phyloP scores from a whole-genome alignment of 1,140 invertebrate genomes.

The Drosophila elegans region DNA sequence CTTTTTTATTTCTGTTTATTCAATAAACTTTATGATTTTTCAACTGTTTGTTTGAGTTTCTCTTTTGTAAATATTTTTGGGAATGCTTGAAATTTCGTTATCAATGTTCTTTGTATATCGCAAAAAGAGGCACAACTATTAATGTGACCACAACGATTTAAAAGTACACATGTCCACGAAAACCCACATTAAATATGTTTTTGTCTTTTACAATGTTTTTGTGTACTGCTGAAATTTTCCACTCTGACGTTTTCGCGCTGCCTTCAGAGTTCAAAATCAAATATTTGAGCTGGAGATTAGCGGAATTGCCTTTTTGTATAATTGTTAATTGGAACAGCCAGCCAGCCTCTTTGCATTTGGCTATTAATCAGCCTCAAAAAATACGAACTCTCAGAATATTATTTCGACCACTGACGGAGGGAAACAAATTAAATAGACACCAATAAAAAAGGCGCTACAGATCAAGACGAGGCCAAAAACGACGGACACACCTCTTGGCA shows the following conservation, averaged over 20 bases:
- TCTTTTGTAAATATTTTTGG: constrained; percentile 1
- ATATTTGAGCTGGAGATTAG: constrained; percentile 52
- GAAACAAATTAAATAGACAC: constrained; percentile 16
- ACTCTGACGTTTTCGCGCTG: constrained; percentile 34
- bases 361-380: background rate
- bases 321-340: constrained; percentile 60
- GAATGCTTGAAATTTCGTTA: background rate
- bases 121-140: constrained; percentile 4
- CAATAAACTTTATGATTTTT: background rate
- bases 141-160: constrained; percentile 13
- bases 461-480: constrained; percentile 17
- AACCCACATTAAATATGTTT: constrained; percentile 26
- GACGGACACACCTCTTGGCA: constrained; percentile 51
- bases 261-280: constrained; percentile 24
- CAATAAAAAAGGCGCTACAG: constrained; percentile 14
- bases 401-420: constrained; percentile 12
- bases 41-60: background rate
- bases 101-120: background rate
- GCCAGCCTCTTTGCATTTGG: constrained; percentile 3
- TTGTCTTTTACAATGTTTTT: constrained; percentile 23
- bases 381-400: constrained; percentile 10
- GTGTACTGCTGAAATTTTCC: constrained; percentile 45
- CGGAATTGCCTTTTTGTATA: constrained; percentile 45
- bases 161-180: constrained; percentile 23
- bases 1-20: constrained; percentile 1